These are phyloP conservation scores for Physeter macrocephalus DNA, from an alignment of 2,113 vertebrate genomes.

Conservation along the genomic window DNA sequence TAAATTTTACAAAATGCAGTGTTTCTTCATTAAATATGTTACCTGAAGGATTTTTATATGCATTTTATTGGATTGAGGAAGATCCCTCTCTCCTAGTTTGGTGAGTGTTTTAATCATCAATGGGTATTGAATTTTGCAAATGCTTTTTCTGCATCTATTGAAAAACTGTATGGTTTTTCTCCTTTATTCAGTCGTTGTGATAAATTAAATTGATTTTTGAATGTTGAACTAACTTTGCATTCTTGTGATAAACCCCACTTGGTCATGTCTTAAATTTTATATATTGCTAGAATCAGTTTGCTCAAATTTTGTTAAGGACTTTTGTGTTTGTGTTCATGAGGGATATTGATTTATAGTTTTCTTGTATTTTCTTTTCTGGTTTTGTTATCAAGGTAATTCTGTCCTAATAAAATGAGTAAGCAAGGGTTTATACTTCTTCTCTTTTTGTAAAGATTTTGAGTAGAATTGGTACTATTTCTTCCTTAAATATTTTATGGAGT, in stretches of 20 bases:
- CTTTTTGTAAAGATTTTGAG: not conserved
- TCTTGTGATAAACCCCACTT: not conserved
- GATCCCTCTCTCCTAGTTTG: not conserved
- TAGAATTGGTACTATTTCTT: not conserved
- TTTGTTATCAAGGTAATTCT: not conserved
- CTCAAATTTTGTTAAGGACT: not conserved
- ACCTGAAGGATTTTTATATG: not conserved
- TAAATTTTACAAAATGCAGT: not conserved
- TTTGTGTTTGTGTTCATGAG: not conserved
- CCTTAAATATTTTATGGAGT: not conserved
- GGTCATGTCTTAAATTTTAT: not conserved
- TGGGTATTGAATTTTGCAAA: not conserved
- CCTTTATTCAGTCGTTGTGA: not conserved
- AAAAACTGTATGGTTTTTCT: not conserved
- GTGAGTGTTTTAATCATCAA: not conserved
- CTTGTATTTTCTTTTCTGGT: not conserved
- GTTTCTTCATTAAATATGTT: not conserved
- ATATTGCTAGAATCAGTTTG: not conserved
- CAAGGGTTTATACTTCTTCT: not conserved
- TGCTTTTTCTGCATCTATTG: not conserved
- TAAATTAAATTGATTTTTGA: not conserved
- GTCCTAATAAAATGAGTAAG: not conserved
- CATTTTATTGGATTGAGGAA: not conserved
- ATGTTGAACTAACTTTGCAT: not conserved
- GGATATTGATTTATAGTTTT: not conserved